Evolutionary conservation across 2,888 invertebrate species (phyloP).

Genomic region (Lasius platythorax): DNA sequence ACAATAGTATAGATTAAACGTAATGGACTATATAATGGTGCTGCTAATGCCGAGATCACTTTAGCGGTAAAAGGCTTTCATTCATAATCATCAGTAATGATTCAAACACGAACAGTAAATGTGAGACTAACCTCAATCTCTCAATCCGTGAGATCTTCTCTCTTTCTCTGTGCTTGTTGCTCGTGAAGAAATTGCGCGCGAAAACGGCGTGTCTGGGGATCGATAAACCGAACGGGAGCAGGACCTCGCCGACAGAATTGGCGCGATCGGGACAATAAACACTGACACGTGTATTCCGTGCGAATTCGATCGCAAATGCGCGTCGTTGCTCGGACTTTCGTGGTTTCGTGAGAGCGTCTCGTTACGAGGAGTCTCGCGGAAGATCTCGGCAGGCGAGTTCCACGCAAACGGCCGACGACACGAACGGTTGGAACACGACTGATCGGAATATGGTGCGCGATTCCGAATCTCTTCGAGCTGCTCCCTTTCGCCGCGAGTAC

Average conservation of each 20-base stretch:
- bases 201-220: constrained; percentile 8
- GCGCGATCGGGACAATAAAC: not conserved
- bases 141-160: not conserved
- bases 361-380: not conserved
- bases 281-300: constrained; percentile 14
- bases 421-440: not conserved
- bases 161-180: not conserved
- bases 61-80: not conserved
- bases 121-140: not conserved
- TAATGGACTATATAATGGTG: not conserved
- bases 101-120: not conserved
- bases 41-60: not conserved
- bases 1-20: not conserved
- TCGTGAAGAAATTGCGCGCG: constrained; percentile 32
- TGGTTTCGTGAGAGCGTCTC: not conserved
- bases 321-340: not conserved
- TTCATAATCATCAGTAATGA: not conserved
- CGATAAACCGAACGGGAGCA: constrained; percentile 11
- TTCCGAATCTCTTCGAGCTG: not conserved
- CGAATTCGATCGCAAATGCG: not conserved
- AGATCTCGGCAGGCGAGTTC: not conserved
- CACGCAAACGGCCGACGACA: not conserved
- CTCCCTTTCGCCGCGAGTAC: constrained; percentile 12
- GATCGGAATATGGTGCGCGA: not conserved
- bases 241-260: not conserved